Evolutionary conservation across 2,888 invertebrate species (phyloP), one percentile per base, ranked within the genome.

Genomic region (Mythimna vitellina): DNA sequence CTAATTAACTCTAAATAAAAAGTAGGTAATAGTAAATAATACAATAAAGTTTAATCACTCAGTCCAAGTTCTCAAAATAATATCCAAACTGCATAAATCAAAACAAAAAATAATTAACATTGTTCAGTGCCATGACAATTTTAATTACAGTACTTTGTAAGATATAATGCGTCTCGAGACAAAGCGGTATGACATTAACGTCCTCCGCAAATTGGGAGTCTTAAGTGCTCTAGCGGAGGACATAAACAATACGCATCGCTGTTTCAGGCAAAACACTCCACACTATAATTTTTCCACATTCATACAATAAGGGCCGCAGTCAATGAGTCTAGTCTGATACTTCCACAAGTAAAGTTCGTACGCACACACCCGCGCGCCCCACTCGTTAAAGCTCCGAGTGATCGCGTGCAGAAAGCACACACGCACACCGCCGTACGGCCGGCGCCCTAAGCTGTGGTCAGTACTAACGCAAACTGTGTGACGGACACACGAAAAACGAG

Each of bases 391-490:
- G 94, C 93, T 91, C 89, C 85, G 88, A 89, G 90, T 93, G 95
- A 94, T 96, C 95, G 96, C 96, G 96, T 96, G 95, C 96, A 94
- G 94, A 96, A 95, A 95, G 94, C 93, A 95, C 95, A 94, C 95
- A 95, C 96, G 94, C 96, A 96, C 94, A 93, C 94, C 85, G 88
- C 89, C 93, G 92, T 92, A 91, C 92, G 93, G 91, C 90, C 95
- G 95, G 94, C 96, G 95, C 96, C 95, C 96, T 96, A 95, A 95
- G 94, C 95, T 95, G 96, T 95, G 96, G 96, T 96, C 96, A 96
- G 95, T 96, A 92, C 94, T 94, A 94, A 95, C 93, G 95, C 96
- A 95, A 95, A 95, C 96, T 94, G 96, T 96, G 96, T 94, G 94
- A 94, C 95, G 96, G 96, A 94, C 96, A 96, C 95, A 96, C 96